These are phyloP conservation scores for Drosophila kurseongensis DNA, from an alignment of 1,140 invertebrate genomes.

Conservation along the genomic window DNA sequence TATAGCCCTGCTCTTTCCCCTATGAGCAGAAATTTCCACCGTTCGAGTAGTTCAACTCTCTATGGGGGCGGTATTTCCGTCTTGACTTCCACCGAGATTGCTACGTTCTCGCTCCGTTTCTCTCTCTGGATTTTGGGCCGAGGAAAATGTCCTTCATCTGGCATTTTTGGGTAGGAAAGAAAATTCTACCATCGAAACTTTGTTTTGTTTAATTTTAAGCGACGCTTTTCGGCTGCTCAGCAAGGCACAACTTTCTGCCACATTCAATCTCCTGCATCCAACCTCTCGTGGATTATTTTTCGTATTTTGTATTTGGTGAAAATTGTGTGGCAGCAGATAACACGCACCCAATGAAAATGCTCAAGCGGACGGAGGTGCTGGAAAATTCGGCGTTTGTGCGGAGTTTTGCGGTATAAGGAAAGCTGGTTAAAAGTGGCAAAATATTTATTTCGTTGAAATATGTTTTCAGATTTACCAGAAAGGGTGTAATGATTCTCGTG, in stretches of 20 bases:
- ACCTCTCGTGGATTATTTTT: conserved; percentile 43
- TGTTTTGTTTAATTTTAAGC: conserved; percentile 67
- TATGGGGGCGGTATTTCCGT: conserved; percentile 41
- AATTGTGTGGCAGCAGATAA: conserved; percentile 62
- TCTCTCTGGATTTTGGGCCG: conserved; percentile 13
- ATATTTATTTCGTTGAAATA: conserved; percentile 57
- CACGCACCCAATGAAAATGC: conserved; percentile 19
- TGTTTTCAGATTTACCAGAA: conserved; percentile 29
- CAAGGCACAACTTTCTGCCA: conserved; percentile 46
- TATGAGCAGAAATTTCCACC: conserved; percentile 38
- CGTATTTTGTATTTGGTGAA: conserved; percentile 56
- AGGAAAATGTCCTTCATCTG: conserved; percentile 45
- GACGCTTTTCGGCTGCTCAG: conserved; percentile 40
- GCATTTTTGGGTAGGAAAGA: conserved; percentile 28
- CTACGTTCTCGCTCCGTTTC: neutral
- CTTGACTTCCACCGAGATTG: conserved; percentile 55
- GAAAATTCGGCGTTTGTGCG: conserved; percentile 1
- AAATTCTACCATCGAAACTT: conserved; percentile 44
- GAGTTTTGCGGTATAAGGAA: neutral
- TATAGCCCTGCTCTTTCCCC: conserved; percentile 3
- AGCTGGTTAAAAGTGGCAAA: conserved; percentile 43
- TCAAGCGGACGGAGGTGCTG: neutral
- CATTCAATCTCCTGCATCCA: conserved; percentile 18
- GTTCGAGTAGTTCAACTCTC: conserved; percentile 45
- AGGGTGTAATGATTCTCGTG: no score